Percentiles rank a stretch among this genome's conserved stretches.
Evolutionary conservation across 2,888 invertebrate genomes (phyloP).

Genomic region (Campaea margaritaria): DNA sequence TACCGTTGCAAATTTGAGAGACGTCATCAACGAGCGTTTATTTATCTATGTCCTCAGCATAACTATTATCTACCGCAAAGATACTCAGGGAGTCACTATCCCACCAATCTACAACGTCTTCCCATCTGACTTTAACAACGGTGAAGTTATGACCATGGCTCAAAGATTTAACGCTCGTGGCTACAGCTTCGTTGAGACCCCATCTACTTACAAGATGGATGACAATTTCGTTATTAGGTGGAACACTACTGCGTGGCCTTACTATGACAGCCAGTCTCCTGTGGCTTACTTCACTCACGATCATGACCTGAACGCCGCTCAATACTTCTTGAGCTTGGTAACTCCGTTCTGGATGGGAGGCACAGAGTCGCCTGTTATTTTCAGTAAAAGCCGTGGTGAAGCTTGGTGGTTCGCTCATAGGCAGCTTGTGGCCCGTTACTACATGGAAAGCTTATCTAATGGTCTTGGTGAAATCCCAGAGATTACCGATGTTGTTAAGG

Average conservation of each 20-base stretch:
- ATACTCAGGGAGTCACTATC: slow-evolving; percentile 87
- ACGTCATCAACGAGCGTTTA: slow-evolving; percentile 88
- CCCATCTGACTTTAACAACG: slow-evolving; percentile 89
- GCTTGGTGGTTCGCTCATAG: slow-evolving; percentile 75
- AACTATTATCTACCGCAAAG: slow-evolving; percentile 87
- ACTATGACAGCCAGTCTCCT: slow-evolving; percentile 83
- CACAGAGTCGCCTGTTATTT: slow-evolving; percentile 76
- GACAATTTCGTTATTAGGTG: slow-evolving; percentile 84
- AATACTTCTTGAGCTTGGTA: slow-evolving; percentile 86
- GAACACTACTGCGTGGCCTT: slow-evolving; percentile 86
- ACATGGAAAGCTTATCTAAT: slow-evolving; percentile 90
- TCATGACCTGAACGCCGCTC: slow-evolving; percentile 87
- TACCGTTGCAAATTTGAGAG: slow-evolving; percentile 88
- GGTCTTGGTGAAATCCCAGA: slow-evolving; percentile 87
- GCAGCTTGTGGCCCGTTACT: slow-evolving; percentile 89
- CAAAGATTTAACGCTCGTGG: slow-evolving; percentile 83
- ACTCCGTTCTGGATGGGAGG: slow-evolving; percentile 88
- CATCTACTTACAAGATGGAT: slow-evolving; percentile 65
- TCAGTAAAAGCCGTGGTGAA: slow-evolving; percentile 37
- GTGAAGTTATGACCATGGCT: slow-evolving; percentile 87
- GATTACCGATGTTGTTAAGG: slow-evolving; percentile 77
- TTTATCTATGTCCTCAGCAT: slow-evolving; percentile 87
- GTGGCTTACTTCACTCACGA: slow-evolving; percentile 91
- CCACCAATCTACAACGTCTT: slow-evolving; percentile 90
- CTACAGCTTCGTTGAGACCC: slow-evolving; percentile 60